These are phyloP conservation scores for Macquaria ambigua DNA, from an alignment of 2,113 vertebrate species.

Conservation along the genomic window DNA sequence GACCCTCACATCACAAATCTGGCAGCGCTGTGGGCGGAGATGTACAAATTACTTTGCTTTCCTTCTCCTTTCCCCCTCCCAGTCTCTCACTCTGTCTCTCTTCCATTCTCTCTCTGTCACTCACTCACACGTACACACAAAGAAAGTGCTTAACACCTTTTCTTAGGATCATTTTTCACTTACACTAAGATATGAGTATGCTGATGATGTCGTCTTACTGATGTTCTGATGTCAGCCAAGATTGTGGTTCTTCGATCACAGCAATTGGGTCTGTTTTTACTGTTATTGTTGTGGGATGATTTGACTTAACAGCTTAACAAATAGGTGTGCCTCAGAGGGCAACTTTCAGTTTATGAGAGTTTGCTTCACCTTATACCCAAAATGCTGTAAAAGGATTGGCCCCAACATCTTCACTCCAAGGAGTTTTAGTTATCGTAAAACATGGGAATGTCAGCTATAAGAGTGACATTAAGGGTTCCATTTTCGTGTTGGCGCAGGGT, in stretches of 20 bases:
- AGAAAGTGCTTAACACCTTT: neutral
- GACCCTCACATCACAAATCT: constrained; percentile 74
- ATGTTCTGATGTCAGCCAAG: neutral
- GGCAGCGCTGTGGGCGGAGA: constrained; percentile 69
- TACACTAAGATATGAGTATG: neutral
- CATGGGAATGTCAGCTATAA: no score
- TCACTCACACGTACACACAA: constrained; percentile 13
- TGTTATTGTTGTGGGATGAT: constrained; percentile 19
- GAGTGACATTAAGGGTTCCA: no score
- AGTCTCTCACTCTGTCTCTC: constrained; percentile 13
- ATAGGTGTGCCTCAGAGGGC: neutral
- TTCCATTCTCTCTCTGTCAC: constrained; percentile 1
- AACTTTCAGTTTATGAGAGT: neutral
- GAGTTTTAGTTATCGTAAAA: no score
- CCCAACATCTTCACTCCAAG: no score
- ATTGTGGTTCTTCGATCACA: neutral
- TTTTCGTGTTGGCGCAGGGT: no score
- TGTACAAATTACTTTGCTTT: constrained; percentile 69
- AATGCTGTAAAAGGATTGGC: no score
- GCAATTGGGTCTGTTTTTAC: neutral
- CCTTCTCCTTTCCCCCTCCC: constrained; percentile 31
- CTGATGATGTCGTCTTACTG: constrained; percentile 16
- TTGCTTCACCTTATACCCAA: neutral
- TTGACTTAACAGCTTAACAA: constrained; percentile 26
- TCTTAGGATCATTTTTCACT: neutral